Conservation (phyloP, 2,888 invertebrate species). For the Pandemis corylana region DNA sequence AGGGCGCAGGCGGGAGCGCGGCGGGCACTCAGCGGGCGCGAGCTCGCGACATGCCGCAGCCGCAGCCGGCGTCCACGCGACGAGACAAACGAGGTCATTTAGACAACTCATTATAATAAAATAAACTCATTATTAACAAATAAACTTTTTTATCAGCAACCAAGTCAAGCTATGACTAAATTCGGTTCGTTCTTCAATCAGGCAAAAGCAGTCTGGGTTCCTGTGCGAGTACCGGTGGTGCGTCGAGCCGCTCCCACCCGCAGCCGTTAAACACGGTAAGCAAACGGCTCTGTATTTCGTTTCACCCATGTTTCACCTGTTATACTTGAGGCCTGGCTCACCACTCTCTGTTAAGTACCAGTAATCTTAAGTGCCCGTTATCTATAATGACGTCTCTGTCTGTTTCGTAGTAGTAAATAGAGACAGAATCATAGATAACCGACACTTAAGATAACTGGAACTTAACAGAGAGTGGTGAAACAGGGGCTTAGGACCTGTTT, state of each 20-base stretch:
- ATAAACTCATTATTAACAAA: not conserved
- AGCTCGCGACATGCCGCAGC: constrained; percentile 85
- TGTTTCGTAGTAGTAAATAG: no score
- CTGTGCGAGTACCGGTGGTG: constrained; percentile 86
- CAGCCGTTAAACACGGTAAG: constrained; percentile 79
- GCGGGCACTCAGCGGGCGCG: constrained; percentile 87
- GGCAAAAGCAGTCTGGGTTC: constrained; percentile 88
- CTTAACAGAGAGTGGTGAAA: no score
- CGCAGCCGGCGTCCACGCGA: constrained; percentile 79
- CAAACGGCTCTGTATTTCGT: not conserved
- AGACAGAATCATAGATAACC: no score
- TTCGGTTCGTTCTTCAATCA: constrained; percentile 46
- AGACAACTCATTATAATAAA: not conserved
- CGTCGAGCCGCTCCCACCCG: constrained; percentile 82
- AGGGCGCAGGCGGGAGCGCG: constrained; percentile 75
- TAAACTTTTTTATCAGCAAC: not conserved
- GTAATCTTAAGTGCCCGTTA: no score
- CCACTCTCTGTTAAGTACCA: no score
- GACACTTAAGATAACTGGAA: no score
- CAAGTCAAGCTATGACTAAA: no score
- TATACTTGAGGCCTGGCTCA: no score
- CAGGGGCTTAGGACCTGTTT: no score
- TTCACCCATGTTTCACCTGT: no score
- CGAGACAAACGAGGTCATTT: constrained; percentile 78
- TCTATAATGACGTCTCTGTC: no score